phyloP scores from a whole-genome alignment of 2,797 vertebrate genomes.

The Sphaeramia orbicularis region DNA sequence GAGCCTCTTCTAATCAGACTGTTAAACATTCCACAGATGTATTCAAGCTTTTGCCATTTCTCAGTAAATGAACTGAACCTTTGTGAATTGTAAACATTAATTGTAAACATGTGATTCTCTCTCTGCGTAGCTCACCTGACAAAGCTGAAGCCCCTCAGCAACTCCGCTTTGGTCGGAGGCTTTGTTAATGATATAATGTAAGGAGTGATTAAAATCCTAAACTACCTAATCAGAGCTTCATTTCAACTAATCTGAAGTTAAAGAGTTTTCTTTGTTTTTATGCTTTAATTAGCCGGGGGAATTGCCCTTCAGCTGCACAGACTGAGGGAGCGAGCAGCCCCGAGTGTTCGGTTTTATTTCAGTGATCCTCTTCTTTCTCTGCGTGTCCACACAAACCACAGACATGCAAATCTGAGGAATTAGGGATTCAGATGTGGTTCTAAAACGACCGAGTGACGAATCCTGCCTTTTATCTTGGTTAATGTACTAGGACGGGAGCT shows the following conservation, averaged over 20 bases:
- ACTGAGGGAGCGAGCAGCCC: conserved; percentile 42
- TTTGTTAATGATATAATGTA: conserved; percentile 41
- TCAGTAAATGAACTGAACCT: too few species aligned
- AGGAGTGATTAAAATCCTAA: conserved; percentile 57
- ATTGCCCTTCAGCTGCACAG: conserved; percentile 60
- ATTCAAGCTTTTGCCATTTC: too few species aligned
- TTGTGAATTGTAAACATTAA: too few species aligned
- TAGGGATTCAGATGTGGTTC: conserved; percentile 14
- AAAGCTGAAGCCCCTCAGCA: background rate
- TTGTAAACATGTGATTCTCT: too few species aligned
- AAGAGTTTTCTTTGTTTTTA: conserved; percentile 59
- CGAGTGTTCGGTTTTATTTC: conserved; percentile 31
- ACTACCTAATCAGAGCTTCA: conserved; percentile 60
- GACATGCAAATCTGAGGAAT: conserved; percentile 45
- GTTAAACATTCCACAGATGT: too few species aligned
- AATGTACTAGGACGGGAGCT: conserved; percentile 31
- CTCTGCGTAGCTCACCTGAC: background rate
- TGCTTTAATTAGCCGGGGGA: conserved; percentile 61
- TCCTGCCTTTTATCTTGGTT: conserved; percentile 32
- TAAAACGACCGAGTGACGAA: conserved; percentile 26
- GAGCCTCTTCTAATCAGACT: too few species aligned
- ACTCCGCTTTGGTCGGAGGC: conserved; percentile 20
- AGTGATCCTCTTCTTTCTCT: conserved; percentile 32
- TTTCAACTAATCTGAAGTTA: conserved; percentile 64
- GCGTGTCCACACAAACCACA: conserved; percentile 25